These are phyloP conservation scores for Rhadinocentrus ornatus DNA, from an alignment of 2,797 vertebrate species.

Conservation along the genomic window DNA sequence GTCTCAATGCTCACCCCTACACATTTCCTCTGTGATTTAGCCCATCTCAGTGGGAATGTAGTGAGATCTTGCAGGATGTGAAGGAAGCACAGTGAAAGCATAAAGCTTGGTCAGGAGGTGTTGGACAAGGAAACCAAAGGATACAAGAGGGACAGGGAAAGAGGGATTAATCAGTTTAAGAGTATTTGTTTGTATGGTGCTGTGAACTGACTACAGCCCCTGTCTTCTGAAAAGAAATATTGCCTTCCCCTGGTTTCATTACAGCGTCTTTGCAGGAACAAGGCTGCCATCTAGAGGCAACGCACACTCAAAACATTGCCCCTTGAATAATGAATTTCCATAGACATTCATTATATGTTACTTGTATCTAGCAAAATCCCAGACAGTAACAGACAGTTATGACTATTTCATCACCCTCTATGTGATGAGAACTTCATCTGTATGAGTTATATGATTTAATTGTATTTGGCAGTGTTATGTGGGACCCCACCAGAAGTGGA, in stretches of 20 bases:
- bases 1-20: conserved; percentile 7
- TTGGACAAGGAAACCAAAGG: conserved; percentile 10
- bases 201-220: conserved; percentile 36
- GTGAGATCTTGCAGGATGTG: conserved; percentile 8
- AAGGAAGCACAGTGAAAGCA: not conserved
- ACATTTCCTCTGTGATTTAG: conserved; percentile 18
- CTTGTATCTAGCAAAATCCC: not conserved
- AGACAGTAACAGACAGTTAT: not conserved
- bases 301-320: not conserved
- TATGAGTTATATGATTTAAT: not conserved
- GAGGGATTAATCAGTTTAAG: conserved; percentile 33
- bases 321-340: not conserved
- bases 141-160: conserved; percentile 21
- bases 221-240: conserved; percentile 48
- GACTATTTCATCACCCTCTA: not conserved
- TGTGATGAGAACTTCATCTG: not conserved
- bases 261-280: conserved; percentile 26
- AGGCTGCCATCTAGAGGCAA: conserved; percentile 72
- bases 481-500: conserved; percentile 90
- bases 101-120: conserved; percentile 1
- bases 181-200: conserved; percentile 38
- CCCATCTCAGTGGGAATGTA: conserved; percentile 3
- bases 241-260: conserved; percentile 16
- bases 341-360: not conserved
- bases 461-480: conserved; percentile 86